phyloP scores from a whole-genome alignment of 2,888 invertebrate species.

The Epinotia bilunana region DNA sequence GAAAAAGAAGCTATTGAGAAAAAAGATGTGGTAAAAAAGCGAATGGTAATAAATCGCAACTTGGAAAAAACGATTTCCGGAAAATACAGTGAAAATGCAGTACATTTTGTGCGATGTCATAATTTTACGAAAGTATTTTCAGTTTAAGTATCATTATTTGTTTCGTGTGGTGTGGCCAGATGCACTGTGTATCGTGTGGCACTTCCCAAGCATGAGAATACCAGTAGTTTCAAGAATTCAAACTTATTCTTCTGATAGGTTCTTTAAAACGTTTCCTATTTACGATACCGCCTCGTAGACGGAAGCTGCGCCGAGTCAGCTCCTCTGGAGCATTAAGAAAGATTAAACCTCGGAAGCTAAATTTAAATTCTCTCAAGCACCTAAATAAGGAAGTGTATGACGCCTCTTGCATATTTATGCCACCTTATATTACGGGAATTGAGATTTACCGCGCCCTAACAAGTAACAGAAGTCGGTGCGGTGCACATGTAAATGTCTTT shows the following conservation, averaged over 20 bases:
- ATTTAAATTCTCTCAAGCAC: conserved; percentile 40
- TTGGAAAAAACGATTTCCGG: no score
- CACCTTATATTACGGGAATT: conserved; percentile 24
- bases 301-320: conserved; percentile 29
- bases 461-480: not conserved
- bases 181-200: no score
- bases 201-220: not conserved
- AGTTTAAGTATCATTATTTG: no score
- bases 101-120: no score
- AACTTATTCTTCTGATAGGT: conserved; percentile 9
- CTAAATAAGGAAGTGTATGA: conserved; percentile 42
- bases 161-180: no score
- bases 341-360: conserved; percentile 39
- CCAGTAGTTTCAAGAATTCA: not conserved
- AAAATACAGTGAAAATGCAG: no score
- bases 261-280: conserved; percentile 9
- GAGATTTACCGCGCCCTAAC: conserved; percentile 8
- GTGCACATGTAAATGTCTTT: conserved; percentile 5
- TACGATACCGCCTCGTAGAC: conserved; percentile 7
- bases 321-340: conserved; percentile 40
- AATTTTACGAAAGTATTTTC: no score
- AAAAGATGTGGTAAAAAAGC: no score
- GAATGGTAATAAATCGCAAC: no score
- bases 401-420: conserved; percentile 43
- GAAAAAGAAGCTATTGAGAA: no score